Conservation (phyloP, 2,888 invertebrate genomes). For the Andrena marginata region DNA sequence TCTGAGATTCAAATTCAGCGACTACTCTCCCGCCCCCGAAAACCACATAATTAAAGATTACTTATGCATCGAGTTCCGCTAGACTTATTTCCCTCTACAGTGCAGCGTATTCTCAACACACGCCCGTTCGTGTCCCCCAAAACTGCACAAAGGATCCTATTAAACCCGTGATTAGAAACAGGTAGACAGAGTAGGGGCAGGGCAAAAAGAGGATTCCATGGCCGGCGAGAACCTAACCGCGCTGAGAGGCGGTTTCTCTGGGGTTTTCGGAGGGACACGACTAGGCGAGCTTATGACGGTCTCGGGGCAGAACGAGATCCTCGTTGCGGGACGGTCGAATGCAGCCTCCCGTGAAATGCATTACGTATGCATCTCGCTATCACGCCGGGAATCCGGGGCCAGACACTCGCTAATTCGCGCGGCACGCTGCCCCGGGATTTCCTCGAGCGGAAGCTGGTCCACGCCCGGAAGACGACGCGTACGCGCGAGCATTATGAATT, state of each 20-base stretch:
- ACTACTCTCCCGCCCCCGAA: background rate
- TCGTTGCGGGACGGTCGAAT: slow-evolving; percentile 54
- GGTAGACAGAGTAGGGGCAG: slow-evolving; percentile 10
- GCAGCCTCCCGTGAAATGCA: slow-evolving; percentile 71
- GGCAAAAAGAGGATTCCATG: slow-evolving; percentile 20
- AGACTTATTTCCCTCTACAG: slow-evolving; percentile 1
- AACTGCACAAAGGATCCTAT: slow-evolving; percentile 27
- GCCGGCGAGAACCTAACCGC: slow-evolving; percentile 11
- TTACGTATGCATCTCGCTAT: slow-evolving; percentile 75
- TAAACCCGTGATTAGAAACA: slow-evolving; percentile 28
- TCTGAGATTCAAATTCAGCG: too few relatives aligned
- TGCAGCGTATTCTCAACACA: background rate
- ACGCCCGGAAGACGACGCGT: slow-evolving; percentile 45
- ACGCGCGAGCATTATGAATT: slow-evolving; percentile 62
- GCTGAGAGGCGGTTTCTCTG: slow-evolving; percentile 30
- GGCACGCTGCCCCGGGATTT: slow-evolving; percentile 52
- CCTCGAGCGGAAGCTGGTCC: slow-evolving; percentile 65
- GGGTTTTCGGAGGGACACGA: slow-evolving; percentile 43
- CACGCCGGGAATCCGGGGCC: slow-evolving; percentile 69
- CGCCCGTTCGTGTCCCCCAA: background rate
- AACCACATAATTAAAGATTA: background rate
- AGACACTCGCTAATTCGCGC: slow-evolving; percentile 70
- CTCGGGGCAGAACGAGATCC: slow-evolving; percentile 56
- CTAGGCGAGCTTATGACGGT: slow-evolving; percentile 47
- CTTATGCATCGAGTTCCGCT: background rate